phyloP scores from a whole-genome alignment of 2,888 invertebrate genomes.

The Harpalus rubripes region DNA sequence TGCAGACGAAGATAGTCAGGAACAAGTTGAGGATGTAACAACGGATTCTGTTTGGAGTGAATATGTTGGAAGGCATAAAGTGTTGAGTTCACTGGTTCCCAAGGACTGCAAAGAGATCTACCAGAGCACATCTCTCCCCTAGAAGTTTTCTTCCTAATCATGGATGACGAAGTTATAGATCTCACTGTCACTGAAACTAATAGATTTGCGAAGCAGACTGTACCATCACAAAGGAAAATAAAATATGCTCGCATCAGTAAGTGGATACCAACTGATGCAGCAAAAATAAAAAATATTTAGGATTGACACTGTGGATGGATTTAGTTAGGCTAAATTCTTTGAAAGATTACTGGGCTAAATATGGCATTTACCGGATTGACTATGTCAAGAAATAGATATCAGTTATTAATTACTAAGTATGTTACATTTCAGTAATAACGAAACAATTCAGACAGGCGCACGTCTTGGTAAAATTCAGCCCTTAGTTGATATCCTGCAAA shows the following conservation, averaged over 20 bases:
- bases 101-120: constrained; percentile 44
- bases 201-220: constrained; percentile 52
- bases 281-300: no score
- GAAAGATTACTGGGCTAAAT: no score
- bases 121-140: constrained; percentile 48
- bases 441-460: constrained; percentile 62
- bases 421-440: constrained; percentile 67
- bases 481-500: no score
- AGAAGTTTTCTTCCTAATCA: constrained; percentile 24
- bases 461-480: constrained; percentile 67
- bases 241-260: no score
- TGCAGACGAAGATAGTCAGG: neutral
- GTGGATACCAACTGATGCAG: no score
- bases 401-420: constrained; percentile 65
- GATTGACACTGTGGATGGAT: no score
- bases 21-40: neutral
- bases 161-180: neutral
- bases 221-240: neutral
- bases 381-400: constrained; percentile 21
- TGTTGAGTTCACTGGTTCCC: constrained; percentile 55
- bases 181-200: constrained; percentile 55
- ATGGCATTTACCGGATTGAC: no score
- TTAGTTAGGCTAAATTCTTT: no score
- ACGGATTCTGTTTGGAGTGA: no score
- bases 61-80: no score